Conservation (phyloP, 2,797 vertebrate genomes). For the Petrocephalus sullivani region DNA sequence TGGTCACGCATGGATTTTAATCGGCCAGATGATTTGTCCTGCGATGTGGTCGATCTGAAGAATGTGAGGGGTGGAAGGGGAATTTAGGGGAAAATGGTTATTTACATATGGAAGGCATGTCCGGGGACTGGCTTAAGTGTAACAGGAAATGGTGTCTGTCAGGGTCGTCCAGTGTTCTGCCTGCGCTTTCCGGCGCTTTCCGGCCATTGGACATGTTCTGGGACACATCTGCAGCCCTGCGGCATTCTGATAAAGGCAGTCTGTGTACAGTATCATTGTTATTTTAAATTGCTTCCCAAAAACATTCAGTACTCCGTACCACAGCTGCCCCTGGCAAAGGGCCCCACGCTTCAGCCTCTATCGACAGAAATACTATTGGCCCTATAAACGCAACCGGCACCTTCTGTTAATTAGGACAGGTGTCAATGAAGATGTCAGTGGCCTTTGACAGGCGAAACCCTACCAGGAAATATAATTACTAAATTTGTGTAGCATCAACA, state of each 20-base stretch:
- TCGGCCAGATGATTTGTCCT: not conserved
- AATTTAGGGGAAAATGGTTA: constrained; percentile 36
- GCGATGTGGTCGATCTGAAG: not conserved
- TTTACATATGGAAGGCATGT: constrained; percentile 53
- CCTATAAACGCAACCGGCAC: constrained; percentile 61
- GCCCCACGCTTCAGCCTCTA: constrained; percentile 55
- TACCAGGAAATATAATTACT: constrained; percentile 61
- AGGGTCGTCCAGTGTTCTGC: not conserved
- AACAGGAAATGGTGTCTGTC: constrained; percentile 42
- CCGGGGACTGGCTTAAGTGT: constrained; percentile 44
- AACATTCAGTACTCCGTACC: constrained; percentile 23
- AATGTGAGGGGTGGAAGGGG: constrained; percentile 30
- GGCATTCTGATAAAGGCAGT: not conserved
- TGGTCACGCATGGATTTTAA: not conserved
- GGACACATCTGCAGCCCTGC: not conserved
- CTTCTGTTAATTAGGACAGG: constrained; percentile 69
- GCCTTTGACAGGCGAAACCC: constrained; percentile 53
- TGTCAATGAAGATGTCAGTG: constrained; percentile 59
- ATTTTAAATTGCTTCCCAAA: constrained; percentile 4
- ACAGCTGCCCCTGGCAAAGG: constrained; percentile 44
- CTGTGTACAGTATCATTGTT: not conserved
- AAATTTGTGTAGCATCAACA: constrained; percentile 60
- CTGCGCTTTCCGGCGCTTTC: not conserved
- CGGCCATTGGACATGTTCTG: not conserved
- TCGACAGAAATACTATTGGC: constrained; percentile 59